Base-by-base conservation (phyloP, 64 coral and sea anemone species). In the Catalaphyllia jardinei region DNA sequence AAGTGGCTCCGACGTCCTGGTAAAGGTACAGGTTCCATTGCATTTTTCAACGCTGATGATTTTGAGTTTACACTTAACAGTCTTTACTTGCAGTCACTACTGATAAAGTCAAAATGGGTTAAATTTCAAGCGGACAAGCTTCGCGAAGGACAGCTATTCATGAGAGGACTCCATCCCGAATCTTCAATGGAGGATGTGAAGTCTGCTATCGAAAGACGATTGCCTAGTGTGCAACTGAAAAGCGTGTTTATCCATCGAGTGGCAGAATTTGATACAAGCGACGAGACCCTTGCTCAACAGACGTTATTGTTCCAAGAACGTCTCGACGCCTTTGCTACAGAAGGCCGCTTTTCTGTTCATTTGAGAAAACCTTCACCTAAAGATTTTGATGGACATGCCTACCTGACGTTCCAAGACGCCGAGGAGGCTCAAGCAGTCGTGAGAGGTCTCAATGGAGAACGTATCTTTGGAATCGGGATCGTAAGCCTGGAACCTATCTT, bases 11-110 rank as follows among this genome's bases (percentile, higher is more conserved):
- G 89, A 31, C 89, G 89, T 61, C 78, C 72, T 28, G 51, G 31
- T 5, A 91, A 76, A 75, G 79, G 89, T 55, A 91, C 61, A 28
- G 89, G 81, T 27, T 71, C 62, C 52, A 84, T 83, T 27, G 55
- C 62, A 61, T 81, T 82, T 35, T 9, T 73, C 62, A 10, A 33
- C 42, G 38, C 11, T 46, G 35, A 33, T 42, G 86, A 76, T 35
- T 87, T 38, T 42, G 60, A 1, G 69, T 10, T 52, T 38, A 46
- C 81, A 7, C 31, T 87, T 13, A 18, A 18, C 28, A 22, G 52
- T 3, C 25, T 87, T 75, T 16, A n/a, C 12, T 76, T 6, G 0
- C 3, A 46, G 42, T 46, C 52, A 0, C 71, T 27, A 6, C 46
- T 87, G 51, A 76, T 87, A 13, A 76, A 55, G 6, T 60, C 86